These are phyloP conservation scores for Dreissena rostriformis DNA, from an alignment of 1,140 invertebrate species.

Conservation along the genomic window DNA sequence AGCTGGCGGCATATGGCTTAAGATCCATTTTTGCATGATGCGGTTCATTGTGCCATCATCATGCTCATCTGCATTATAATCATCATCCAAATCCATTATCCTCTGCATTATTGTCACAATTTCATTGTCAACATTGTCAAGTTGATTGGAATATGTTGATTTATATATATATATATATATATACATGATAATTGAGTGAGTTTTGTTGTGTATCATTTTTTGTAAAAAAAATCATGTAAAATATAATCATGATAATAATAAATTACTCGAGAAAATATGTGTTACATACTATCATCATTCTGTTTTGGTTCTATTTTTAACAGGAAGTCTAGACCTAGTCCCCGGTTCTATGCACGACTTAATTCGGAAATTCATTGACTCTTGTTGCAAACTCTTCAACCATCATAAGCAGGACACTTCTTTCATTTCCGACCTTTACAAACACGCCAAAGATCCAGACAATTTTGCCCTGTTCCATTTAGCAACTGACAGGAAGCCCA, in stretches of 20 bases:
- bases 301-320: background rate
- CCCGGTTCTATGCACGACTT: constrained; percentile 47
- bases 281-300: too few relatives aligned
- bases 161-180: too few relatives aligned
- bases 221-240: too few relatives aligned
- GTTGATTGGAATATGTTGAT: background rate
- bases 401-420: background rate
- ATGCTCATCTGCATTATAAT: too few relatives aligned
- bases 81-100: too few relatives aligned
- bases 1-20: too few relatives aligned
- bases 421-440: background rate
- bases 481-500: background rate
- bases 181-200: constrained; percentile 2
- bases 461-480: background rate
- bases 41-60: too few relatives aligned
- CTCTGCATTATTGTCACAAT: too few relatives aligned
- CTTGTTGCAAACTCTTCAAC: constrained; percentile 42
- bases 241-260: too few relatives aligned
- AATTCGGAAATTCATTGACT: constrained; percentile 38
- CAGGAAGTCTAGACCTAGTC: constrained; percentile 37
- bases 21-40: too few relatives aligned
- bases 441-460: background rate
- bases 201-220: background rate
- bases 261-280: too few relatives aligned
- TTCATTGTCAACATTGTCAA: background rate